Percentiles rank a stretch among this genome's conserved stretches.
Conservation (phyloP, 2,888 invertebrate species). For the Epirrita christyi region DNA sequence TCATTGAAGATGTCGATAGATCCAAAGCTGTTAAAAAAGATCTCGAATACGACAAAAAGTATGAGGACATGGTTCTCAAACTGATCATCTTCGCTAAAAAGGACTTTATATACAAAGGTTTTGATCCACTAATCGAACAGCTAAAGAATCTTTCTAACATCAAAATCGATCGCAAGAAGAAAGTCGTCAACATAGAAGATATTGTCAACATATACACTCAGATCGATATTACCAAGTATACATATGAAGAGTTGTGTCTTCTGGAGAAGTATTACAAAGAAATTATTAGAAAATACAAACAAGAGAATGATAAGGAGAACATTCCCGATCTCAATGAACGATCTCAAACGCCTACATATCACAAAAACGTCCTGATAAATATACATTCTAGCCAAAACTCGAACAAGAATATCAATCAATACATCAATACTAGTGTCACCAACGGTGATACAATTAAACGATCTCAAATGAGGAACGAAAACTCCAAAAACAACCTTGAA, state of each 20-base stretch:
- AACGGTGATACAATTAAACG: conserved; percentile 55
- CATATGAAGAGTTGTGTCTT: conserved; percentile 76
- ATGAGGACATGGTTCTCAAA: conserved; percentile 77
- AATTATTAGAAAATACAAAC: conserved; percentile 71
- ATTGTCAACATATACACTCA: conserved; percentile 73
- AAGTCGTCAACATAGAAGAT: conserved; percentile 64
- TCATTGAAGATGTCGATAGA: conserved; percentile 75
- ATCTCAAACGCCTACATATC: conserved; percentile 41
- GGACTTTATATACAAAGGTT: conserved; percentile 78
- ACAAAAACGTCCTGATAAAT: conserved; percentile 63
- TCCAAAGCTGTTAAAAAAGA: conserved; percentile 70
- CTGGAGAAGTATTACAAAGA: conserved; percentile 78
- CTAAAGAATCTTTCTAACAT: conserved; percentile 70
- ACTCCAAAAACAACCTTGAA: conserved; percentile 56
- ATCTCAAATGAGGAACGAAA: conserved; percentile 50
- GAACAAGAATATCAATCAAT: conserved; percentile 57
- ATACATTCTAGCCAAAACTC: conserved; percentile 47
- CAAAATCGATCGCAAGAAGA: conserved; percentile 67
- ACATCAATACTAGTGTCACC: conserved; percentile 43
- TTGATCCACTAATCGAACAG: conserved; percentile 77
- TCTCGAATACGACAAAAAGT: conserved; percentile 74
- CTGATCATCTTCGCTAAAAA: conserved; percentile 77
- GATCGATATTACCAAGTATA: conserved; percentile 72
- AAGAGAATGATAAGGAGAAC: conserved; percentile 62
- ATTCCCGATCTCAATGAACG: conserved; percentile 38